Base-by-base conservation (phyloP, 1,140 invertebrate genomes). In the Adelges cooleyi region DNA sequence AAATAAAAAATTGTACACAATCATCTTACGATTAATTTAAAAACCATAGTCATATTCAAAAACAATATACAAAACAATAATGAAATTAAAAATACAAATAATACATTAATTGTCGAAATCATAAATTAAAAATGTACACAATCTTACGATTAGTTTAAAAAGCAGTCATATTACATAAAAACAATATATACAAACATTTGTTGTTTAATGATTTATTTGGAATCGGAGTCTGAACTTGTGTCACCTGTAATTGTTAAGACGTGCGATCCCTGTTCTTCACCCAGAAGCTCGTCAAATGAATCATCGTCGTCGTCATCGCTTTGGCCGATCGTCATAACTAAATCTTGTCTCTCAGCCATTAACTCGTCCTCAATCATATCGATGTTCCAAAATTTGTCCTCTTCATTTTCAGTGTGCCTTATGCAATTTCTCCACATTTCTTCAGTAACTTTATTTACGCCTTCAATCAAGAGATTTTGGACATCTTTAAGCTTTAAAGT, bases 381-480 rank as follows among this genome's bases (percentile, higher is more conserved):
- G n/a, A n/a, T n/a, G n/a, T n/a, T n/a, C n/a, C n/a, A n/a, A n/a
- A n/a, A n/a, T n/a, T n/a, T n/a, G n/a, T n/a, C n/a, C n/a, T n/a
- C n/a, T n/a, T n/a, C n/a, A n/a, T n/a, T n/a, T n/a, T n/a, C n/a
- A n/a, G n/a, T n/a, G n/a, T n/a, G n/a, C n/a, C n/a, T n/a, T n/a
- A n/a, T n/a, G n/a, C n/a, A n/a, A n/a, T n/a, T n/a, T n/a, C n/a
- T n/a, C n/a, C n/a, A n/a, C n/a, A n/a, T n/a, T n/a, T n/a, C n/a
- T n/a, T n/a, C n/a, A n/a, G n/a, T n/a, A n/a, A n/a, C n/a, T n/a
- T n/a, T n/a, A n/a, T n/a, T n/a, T n/a, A n/a, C n/a, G n/a, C n/a
- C n/a, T n/a, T n/a, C n/a, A n/a, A n/a, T n/a, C n/a, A 50, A 50
- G 15, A 50, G 46, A n/a, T 49, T 22, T 49, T 49, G n/a, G 46